Evolutionary conservation across 2,113 vertebrate species (phyloP), one percentile per base, ranked within the genome.

Genomic region (Athene noctua): DNA sequence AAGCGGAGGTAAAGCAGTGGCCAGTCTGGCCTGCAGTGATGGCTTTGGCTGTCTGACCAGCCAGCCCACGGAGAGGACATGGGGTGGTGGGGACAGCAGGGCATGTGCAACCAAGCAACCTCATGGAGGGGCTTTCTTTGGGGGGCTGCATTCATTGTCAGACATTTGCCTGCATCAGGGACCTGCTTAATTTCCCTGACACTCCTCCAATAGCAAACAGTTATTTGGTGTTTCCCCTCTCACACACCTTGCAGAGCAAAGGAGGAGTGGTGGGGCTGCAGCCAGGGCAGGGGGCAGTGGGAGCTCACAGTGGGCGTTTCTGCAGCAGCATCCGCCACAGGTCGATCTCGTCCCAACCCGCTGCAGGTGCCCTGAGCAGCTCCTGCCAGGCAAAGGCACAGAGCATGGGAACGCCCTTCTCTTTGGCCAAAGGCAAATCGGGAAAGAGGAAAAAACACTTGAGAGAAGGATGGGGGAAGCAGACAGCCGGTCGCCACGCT

Each of bases 141-240:
- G 21, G 26, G 18, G 54, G 15, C 68, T 49, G 52, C 34, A 20
- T 44, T 57, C 54, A 15, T 3, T 52, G 22, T 38, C 49, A 77
- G 80, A 38, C 62, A 34, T 34, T 59, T 0, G 0, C 29, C 36
- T 0, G 1, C 61, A 26, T 8, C 46, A 27, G 10, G 23, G 30
- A 52, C 65, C 38, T 32, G 23, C 49, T 80, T 72, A 5, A 34
- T 59, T 57, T 82, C 83, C 66, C 62, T 30, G 71, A 30, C 0
- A 3, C 66, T 59, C 55, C 78, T 38, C 5, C 19, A 47, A 29
- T 4, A 77, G 59, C 47, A 8, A 61, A 68, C 36, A 58, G 70
- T 66, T 61, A 18, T 46, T 40, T 4, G 32, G 9, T 66, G 42
- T 82, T 92, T 61, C 42, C 52, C 16, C 27, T 88, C 62, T 66